Conservation (phyloP, 2,113 vertebrate genomes). For the Cygnus atratus region DNA sequence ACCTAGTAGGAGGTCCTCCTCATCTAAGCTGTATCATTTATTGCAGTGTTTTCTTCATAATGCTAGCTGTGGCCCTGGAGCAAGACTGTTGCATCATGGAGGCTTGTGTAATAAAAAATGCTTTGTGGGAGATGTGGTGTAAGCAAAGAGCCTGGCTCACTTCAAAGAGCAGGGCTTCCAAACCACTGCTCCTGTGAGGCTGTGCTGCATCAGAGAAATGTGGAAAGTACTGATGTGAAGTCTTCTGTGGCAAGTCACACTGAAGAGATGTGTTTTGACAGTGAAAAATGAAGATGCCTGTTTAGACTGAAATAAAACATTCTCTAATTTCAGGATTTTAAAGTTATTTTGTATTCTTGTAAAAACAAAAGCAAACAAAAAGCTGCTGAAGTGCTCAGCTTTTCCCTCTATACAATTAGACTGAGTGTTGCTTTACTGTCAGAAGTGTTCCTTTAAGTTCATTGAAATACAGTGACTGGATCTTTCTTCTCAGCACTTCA, state of each 20-base stretch:
- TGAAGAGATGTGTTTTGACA: not conserved
- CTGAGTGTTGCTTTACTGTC: not conserved
- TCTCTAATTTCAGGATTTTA: not conserved
- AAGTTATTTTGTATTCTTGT: not conserved
- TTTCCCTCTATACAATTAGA: not conserved
- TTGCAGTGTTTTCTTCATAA: not conserved
- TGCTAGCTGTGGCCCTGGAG: not conserved
- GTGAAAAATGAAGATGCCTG: not conserved
- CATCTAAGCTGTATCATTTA: not conserved
- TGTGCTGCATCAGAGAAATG: not conserved
- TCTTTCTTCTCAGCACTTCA: not conserved
- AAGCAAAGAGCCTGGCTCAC: not conserved
- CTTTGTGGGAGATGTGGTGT: not conserved
- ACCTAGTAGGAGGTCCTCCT: too few relatives aligned
- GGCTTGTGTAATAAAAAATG: not conserved
- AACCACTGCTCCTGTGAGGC: not conserved
- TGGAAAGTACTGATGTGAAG: not conserved
- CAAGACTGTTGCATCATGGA: not conserved
- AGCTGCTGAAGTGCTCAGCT: too few relatives aligned
- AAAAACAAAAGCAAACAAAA: not conserved
- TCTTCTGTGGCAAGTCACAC: not conserved
- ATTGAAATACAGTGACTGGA: not conserved
- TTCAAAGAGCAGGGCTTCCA: not conserved
- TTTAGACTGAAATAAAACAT: not conserved
- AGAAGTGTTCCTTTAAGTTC: not conserved